Conservation (phyloP, 1,140 invertebrate species). For the Xylocopa sonorina region DNA sequence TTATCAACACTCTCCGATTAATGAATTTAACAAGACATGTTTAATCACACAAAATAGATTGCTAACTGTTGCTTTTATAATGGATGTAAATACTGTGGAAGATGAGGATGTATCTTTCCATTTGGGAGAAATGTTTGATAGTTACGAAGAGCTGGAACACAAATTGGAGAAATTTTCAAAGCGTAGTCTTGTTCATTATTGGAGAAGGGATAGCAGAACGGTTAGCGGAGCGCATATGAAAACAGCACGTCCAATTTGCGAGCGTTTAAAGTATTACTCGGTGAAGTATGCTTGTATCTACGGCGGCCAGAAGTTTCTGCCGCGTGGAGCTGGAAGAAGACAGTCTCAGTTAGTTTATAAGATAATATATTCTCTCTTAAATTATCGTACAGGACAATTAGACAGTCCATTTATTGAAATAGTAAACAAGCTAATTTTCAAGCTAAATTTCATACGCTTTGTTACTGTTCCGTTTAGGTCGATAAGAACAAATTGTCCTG, state of each 20-base stretch:
- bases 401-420: no score
- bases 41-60: conserved; percentile 47
- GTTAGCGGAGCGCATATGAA: conserved; percentile 81
- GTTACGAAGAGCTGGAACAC: conserved; percentile 77
- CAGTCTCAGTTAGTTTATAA: conserved; percentile 75
- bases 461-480: conserved; percentile 68
- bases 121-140: conserved; percentile 79
- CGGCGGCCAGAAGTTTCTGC: conserved; percentile 79
- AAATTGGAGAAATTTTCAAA: conserved; percentile 78
- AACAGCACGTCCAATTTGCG: conserved; percentile 79
- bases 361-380: conserved; percentile 5
- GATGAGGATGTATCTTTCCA: conserved; percentile 74
- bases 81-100: conserved; percentile 59
- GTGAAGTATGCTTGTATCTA: conserved; percentile 81
- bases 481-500: conserved; percentile 80
- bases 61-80: conserved; percentile 45
- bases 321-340: conserved; percentile 77
- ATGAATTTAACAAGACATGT: conserved; percentile 15
- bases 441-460: conserved; percentile 26
- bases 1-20: background rate
- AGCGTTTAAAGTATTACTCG: conserved; percentile 80
- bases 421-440: no score
- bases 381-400: no score
- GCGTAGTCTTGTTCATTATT: conserved; percentile 79
- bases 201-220: conserved; percentile 80